phyloP scores from a whole-genome alignment of 1,140 invertebrate species.

The Drosophila tropicalis region DNA sequence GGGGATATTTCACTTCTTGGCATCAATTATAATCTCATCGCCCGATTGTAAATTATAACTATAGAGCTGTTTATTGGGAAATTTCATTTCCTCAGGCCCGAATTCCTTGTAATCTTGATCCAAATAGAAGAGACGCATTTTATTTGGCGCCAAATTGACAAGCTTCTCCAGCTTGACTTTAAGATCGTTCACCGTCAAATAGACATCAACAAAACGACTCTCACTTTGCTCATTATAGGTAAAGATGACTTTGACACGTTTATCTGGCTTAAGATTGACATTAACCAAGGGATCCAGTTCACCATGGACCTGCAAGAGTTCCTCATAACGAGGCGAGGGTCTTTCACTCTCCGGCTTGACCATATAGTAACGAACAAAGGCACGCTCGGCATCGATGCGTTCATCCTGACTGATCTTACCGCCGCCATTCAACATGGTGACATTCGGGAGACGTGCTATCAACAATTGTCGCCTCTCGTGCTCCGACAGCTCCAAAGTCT shows the following conservation, averaged over 20 bases:
- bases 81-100: slow-evolving; percentile 94
- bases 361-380: slow-evolving; percentile 96
- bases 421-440: slow-evolving; percentile 93
- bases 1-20: slow-evolving; percentile 84
- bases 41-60: slow-evolving; percentile 95
- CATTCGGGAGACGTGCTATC: slow-evolving; percentile 93
- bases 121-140: slow-evolving; percentile 94
- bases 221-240: slow-evolving; percentile 90
- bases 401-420: slow-evolving; percentile 92
- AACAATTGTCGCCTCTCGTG: slow-evolving; percentile 93
- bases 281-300: slow-evolving; percentile 94
- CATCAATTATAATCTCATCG: slow-evolving; percentile 95
- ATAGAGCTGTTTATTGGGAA: slow-evolving; percentile 93
- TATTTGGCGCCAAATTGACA: slow-evolving; percentile 90
- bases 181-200: slow-evolving; percentile 90
- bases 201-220: slow-evolving; percentile 90
- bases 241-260: slow-evolving; percentile 92
- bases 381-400: slow-evolving; percentile 95
- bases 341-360: slow-evolving; percentile 91
- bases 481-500: slow-evolving; percentile 92
- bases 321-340: slow-evolving; percentile 90
- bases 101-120: slow-evolving; percentile 89
- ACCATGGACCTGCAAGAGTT: slow-evolving; percentile 92
- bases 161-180: slow-evolving; percentile 91
- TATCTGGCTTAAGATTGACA: slow-evolving; percentile 93